Evolutionary conservation across 2,888 invertebrate species (phyloP), one percentile per base, ranked within the genome.

Genomic region (Strigamia transsilvanica): DNA sequence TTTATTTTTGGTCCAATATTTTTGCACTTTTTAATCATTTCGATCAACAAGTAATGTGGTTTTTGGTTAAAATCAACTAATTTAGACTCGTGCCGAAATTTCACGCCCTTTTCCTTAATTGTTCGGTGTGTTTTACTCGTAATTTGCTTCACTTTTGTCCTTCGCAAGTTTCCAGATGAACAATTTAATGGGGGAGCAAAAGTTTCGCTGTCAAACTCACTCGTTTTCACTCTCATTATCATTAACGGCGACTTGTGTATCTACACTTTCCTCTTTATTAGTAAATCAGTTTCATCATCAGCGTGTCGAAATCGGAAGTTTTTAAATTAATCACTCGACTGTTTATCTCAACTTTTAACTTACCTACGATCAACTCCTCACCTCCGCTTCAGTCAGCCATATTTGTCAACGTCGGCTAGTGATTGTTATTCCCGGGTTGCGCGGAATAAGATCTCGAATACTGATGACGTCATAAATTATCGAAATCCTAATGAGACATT

Each of bases 371-470:
- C 7, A 51, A 51, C 51, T 51, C 51, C 51, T 51, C 18, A 10
- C 51, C 51, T 51, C 13, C 51, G 18, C 51, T 51, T 51, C 51
- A 51, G 51, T 51, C 51, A 51, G 51, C 51, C 51, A 51, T 51
- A 51, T 51, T 51, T 51, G 51, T 51, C 51, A 51, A 51, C 51
- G 51, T 51, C 51, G 18, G 51, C 51, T 10, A 10, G 38, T 38
- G 38, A 38, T 38, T 38, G 10, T 38, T 38, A 10, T 38, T 38
- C 38, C 10, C 38, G 38, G 38, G 38, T 38, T 6, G 10, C 38
- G 38, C 10, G 38, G 38, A 38, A 38, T 6, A 38, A 38, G 38
- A 4, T 38, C 38, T 4, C 34, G 10, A 38, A 10, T 4, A 38
- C 10, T 38, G 6, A 38, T 38, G 38, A 38, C 38, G 38, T 38